These are phyloP conservation scores for Aplocera efformata DNA, from an alignment of 2,888 invertebrate species.

Conservation along the genomic window DNA sequence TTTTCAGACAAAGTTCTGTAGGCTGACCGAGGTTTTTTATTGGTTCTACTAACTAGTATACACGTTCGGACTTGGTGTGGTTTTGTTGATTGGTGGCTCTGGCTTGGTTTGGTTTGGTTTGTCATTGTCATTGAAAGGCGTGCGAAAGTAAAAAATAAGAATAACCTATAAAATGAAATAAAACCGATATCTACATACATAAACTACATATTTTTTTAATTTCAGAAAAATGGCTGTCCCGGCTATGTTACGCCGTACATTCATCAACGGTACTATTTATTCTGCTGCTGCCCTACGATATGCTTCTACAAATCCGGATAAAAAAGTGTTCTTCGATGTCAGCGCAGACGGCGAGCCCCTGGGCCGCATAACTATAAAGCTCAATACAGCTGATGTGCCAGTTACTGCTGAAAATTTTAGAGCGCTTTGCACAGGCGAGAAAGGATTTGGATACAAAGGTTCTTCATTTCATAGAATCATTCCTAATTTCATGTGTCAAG, in stretches of 20 bases:
- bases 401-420: slow-evolving; percentile 98
- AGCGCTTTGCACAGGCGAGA: slow-evolving; percentile 86
- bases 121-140: too few relatives aligned
- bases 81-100: too few relatives aligned
- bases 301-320: slow-evolving; percentile 62
- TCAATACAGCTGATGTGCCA: slow-evolving; percentile 92
- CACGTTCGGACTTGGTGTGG: too few relatives aligned
- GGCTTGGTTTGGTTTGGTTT: too few relatives aligned
- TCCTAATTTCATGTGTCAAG: slow-evolving; percentile 98
- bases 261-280: slow-evolving; percentile 64
- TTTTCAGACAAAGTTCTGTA: too few relatives aligned
- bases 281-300: slow-evolving; percentile 65
- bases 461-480: slow-evolving; percentile 95
- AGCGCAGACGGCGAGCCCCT: slow-evolving; percentile 88
- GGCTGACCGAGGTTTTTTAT: too few relatives aligned
- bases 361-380: slow-evolving; percentile 94
- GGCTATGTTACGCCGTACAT: slow-evolving; percentile 51
- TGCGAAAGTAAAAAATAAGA: too few relatives aligned
- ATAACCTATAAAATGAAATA: not conserved
- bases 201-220: not conserved
- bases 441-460: slow-evolving; percentile 90
- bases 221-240: slow-evolving; percentile 45
- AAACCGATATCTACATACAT: not conserved
- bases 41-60: too few relatives aligned
- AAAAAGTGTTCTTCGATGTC: slow-evolving; percentile 92